Conservation (phyloP, 1,140 invertebrate genomes). For the Conus betulinus region DNA sequence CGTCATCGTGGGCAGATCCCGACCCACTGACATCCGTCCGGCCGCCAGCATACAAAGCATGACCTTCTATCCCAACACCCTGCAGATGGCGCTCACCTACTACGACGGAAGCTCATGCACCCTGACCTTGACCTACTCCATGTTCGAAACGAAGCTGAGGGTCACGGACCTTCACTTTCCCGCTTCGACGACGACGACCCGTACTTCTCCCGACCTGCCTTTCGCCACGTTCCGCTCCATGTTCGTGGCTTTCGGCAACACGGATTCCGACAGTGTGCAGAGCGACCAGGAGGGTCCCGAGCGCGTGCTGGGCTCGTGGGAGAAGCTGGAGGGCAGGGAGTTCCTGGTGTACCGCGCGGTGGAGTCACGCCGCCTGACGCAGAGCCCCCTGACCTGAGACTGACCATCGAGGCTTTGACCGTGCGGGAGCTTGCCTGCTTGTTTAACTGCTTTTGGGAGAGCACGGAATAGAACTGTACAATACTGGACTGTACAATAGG, state of each 20-base stretch:
- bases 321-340: neutral
- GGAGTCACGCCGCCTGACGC: constrained; percentile 22
- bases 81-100: constrained; percentile 24
- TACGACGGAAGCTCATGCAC: constrained; percentile 30
- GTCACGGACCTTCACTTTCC: constrained; percentile 5
- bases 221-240: constrained; percentile 33
- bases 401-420: constrained; percentile 2
- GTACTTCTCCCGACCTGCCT: neutral
- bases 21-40: neutral
- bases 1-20: constrained; percentile 13
- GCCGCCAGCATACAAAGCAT: constrained; percentile 4
- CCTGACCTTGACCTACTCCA: constrained; percentile 22
- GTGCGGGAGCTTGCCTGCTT: neutral
- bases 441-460: too few species aligned
- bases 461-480: too few species aligned
- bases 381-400: constrained; percentile 31
- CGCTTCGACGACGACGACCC: neutral
- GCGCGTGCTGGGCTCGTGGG: constrained; percentile 26
- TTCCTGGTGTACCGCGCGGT: constrained; percentile 13
- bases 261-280: constrained; percentile 31
- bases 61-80: constrained; percentile 2
- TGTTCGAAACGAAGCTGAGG: neutral
- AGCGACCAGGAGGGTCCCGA: constrained; percentile 18
- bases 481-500: too few species aligned
- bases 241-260: constrained; percentile 29